These are phyloP conservation scores for Halisarca cf. caerulea DNA, from an alignment of 37 sponge, comb jelly and placozoan species.

Conservation along the genomic window DNA sequence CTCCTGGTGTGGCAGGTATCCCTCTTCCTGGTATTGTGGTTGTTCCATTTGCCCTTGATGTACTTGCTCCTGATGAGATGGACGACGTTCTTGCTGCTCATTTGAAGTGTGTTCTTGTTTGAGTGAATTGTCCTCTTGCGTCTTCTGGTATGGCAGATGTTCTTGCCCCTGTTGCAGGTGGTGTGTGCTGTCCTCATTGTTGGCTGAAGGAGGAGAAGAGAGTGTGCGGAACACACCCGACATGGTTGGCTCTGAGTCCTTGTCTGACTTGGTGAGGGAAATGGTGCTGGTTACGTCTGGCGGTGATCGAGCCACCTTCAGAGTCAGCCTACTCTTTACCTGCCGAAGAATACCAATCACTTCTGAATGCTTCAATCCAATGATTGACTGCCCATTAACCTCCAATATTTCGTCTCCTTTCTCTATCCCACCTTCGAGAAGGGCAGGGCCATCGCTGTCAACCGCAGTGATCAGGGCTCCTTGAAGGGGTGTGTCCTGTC, in stretches of 20 bases:
- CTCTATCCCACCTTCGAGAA: slow-evolving; percentile 10
- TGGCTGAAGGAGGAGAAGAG: too few species aligned
- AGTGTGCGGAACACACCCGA: too few species aligned
- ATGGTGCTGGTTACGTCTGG: neutral
- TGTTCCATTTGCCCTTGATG: neutral
- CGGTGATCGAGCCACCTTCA: slow-evolving; percentile 12
- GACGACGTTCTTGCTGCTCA: neutral
- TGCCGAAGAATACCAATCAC: slow-evolving; percentile 18
- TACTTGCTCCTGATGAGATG: neutral
- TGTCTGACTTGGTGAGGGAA: neutral
- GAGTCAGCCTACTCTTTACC: neutral
- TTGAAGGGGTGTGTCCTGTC: slow-evolving; percentile 13
- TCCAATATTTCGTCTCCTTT: slow-evolving; percentile 44
- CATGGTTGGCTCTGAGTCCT: neutral
- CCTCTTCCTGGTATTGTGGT: neutral
- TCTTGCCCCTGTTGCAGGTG: too few species aligned
- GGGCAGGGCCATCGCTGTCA: neutral
- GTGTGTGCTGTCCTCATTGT: too few species aligned
- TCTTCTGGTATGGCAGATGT: too few species aligned
- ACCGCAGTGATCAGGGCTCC: slow-evolving; percentile 31
- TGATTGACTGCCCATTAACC: slow-evolving; percentile 34
- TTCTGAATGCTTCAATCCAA: slow-evolving; percentile 31
- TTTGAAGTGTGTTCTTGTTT: neutral
- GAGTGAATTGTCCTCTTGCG: neutral
- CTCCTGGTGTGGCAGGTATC: neutral